Conservation (phyloP, 2,888 invertebrate genomes). For the Aphelenchoides bicaudatus region DNA sequence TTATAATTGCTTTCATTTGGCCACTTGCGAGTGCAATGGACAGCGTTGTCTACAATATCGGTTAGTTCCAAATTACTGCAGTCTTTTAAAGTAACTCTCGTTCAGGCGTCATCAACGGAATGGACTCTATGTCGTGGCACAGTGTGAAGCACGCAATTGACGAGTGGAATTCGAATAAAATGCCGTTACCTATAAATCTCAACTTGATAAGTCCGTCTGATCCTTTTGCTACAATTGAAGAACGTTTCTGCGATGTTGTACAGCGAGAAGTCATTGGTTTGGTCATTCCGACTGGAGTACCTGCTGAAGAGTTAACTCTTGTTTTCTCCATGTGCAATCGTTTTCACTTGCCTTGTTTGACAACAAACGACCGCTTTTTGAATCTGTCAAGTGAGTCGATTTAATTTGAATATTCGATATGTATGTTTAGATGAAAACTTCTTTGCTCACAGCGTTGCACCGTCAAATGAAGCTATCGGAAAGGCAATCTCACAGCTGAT, state of each 20-base stretch:
- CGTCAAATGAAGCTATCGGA: conserved; percentile 24
- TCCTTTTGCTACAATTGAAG: conserved; percentile 26
- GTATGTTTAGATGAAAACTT: conserved; percentile 23
- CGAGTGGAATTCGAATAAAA: conserved; percentile 48
- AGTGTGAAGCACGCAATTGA: conserved; percentile 51
- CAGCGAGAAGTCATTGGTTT: conserved; percentile 53
- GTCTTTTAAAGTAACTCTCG: background rate
- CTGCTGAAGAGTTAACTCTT: conserved; percentile 39
- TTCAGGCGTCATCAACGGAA: conserved; percentile 28
- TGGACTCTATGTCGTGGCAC: conserved; percentile 42
- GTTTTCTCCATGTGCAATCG: conserved; percentile 55
- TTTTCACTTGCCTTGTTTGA: conserved; percentile 43
- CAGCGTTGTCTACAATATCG: conserved; percentile 9
- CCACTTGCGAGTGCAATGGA: conserved; percentile 5
- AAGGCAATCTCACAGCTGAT: conserved; percentile 29
- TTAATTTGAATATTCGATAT: conserved; percentile 16
- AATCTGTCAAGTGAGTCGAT: background rate
- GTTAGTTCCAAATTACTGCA: background rate
- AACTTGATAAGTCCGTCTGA: conserved; percentile 40
- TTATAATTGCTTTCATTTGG: too few species aligned
- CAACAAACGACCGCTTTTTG: conserved; percentile 24
- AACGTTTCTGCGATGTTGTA: conserved; percentile 56
- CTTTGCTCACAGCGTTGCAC: conserved; percentile 23
- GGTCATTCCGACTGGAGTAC: conserved; percentile 37
- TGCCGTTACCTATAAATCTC: conserved; percentile 40